Base-by-base conservation (phyloP, 1,140 invertebrate species). In the Penaeus indicus region DNA sequence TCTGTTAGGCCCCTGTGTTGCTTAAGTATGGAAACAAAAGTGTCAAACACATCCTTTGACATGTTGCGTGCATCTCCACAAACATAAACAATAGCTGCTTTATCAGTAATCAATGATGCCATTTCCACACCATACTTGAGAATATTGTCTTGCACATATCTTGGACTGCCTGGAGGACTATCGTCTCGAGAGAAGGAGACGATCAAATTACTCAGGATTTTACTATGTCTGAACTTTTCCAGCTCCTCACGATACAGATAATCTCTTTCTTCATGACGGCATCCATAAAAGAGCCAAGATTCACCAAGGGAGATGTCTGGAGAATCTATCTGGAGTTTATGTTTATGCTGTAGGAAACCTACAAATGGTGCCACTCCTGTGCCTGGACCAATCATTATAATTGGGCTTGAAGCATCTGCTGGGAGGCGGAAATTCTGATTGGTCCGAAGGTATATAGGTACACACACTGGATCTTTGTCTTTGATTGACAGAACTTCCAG, bases 351-450 rank as follows among this genome's bases (percentile, higher is more conserved):
- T n/a, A 94, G 90, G 86, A 93, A 94, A 19, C 94, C 93, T 54
- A 94, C 91, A 92, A 97, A 98, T 3, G 97, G 97, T 16, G 97
- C 95, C 38, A 97, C 93, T 21, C 97, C 97, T 61, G 96, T 97
- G 22, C 97, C 97, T 88, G 96, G 95, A 10, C 95, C 96, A 89
- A 98, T 95, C 92, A 98, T 94, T 89, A 98, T 94, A 62, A 97
- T 92, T 64, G 96, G 95, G 91, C 78, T 93, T 91, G 88, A 92
- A 90, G 92, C 91, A 93, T 94, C 94, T 89, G 91, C 92, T 91
- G 92, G 95, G 91, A 93, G 95, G 88, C 92, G 92, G 92, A 95
- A 96, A 92, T 89, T 92, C 90, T 92, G 95, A 91, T 92, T 94
- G 92, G 93, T 94, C 92, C 95, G 94, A 90, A 94, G 94, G 94